phyloP scores from a whole-genome alignment of 2,113 vertebrate species.

The Solenodon paradoxus region DNA sequence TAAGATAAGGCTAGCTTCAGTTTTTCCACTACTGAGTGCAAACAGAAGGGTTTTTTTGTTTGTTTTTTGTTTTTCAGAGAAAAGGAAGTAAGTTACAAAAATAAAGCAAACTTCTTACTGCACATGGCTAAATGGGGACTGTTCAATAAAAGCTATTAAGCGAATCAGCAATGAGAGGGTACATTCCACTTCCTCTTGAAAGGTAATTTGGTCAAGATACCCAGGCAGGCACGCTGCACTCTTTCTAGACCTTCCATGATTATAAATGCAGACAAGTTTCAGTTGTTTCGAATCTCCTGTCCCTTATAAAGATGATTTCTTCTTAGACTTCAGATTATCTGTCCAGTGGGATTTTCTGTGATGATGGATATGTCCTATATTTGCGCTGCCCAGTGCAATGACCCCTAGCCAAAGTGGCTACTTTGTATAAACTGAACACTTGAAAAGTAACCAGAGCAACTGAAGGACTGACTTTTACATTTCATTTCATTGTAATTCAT shows the following conservation, averaged over 20 bases:
- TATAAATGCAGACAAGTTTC: neutral
- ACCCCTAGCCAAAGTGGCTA: neutral
- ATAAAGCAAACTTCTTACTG: neutral
- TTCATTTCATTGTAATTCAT: neutral
- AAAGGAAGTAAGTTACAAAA: constrained; percentile 46
- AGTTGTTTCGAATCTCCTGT: neutral
- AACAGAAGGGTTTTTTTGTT: neutral
- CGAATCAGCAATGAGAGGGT: neutral
- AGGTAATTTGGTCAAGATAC: neutral
- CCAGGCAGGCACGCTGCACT: rapidly evolving
- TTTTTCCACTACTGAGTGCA: constrained; percentile 11
- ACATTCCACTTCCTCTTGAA: neutral
- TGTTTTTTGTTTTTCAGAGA: neutral
- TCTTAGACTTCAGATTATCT: neutral
- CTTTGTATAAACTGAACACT: too few relatives aligned
- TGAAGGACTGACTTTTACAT: neutral
- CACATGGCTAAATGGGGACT: neutral
- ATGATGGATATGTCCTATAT: neutral
- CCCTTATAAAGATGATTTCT: neutral
- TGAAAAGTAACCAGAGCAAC: neutral
- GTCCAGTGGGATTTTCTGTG: neutral
- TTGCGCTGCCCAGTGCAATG: neutral
- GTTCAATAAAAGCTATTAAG: neutral
- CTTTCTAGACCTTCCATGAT: neutral
- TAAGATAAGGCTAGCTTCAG: constrained; percentile 17